A percentile compares a stretch with the other conserved stretches of the same genome.
phyloP scores from a whole-genome alignment of 2,888 invertebrate genomes.

The Lysandra coridon region DNA sequence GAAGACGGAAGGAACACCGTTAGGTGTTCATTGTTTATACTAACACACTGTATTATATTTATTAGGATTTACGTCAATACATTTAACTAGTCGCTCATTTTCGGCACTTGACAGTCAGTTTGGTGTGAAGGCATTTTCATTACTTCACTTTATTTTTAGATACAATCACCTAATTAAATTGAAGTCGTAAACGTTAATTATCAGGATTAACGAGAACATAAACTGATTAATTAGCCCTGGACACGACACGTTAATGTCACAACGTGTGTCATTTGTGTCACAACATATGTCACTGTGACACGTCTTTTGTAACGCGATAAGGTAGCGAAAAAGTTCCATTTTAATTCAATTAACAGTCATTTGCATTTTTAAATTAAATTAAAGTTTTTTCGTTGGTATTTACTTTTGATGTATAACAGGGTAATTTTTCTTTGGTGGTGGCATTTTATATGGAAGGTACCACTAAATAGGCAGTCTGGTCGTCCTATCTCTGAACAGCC shows the following conservation, averaged over 20 bases:
- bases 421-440: no score
- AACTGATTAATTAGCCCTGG: not conserved
- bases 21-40: no score
- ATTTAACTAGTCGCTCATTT: no score
- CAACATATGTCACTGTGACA: slow-evolving; percentile 5
- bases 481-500: no score
- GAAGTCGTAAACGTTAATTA: not conserved
- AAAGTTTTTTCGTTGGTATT: not conserved
- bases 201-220: not conserved
- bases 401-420: no score
- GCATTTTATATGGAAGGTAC: no score
- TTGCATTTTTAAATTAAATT: not conserved
- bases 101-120: no score
- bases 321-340: not conserved
- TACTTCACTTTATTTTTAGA: not conserved
- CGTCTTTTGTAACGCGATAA: slow-evolving; percentile 7
- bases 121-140: not conserved
- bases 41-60: no score
- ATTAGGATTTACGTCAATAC: no score
- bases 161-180: slow-evolving; percentile 3
- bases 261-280: slow-evolving; percentile 7
- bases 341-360: not conserved
- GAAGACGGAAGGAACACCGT: no score
- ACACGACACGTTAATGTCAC: not conserved
- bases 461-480: no score